A percentile compares a stretch with the other conserved stretches of the same genome.
These are phyloP conservation scores for Agriotes lineatus DNA, from an alignment of 2,888 invertebrate genomes.

Conservation along the genomic window DNA sequence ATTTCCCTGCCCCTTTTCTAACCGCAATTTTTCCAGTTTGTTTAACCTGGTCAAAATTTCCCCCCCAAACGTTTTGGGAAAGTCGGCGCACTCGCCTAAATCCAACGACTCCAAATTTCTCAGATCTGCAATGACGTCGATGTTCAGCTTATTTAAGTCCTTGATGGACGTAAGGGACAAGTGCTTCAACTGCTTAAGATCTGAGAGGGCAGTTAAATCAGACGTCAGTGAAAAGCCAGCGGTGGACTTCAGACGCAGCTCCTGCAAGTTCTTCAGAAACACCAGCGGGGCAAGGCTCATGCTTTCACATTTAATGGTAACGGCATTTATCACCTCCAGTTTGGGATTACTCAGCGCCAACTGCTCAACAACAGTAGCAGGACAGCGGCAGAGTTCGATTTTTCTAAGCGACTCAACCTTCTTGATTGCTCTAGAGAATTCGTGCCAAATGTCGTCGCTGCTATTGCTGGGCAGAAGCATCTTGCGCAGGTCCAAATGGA, in stretches of 20 bases:
- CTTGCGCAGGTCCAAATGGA: slow-evolving; percentile 84
- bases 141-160: slow-evolving; percentile 64
- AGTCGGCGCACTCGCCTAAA: slow-evolving; percentile 83
- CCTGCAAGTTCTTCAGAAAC: slow-evolving; percentile 73
- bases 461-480: slow-evolving; percentile 78
- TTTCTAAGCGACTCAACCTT: slow-evolving; percentile 72
- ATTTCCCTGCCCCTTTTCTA: slow-evolving; percentile 82
- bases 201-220: slow-evolving; percentile 73
- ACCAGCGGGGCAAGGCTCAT: slow-evolving; percentile 75
- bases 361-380: slow-evolving; percentile 78
- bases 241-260: slow-evolving; percentile 81
- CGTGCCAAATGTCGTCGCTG: slow-evolving; percentile 77
- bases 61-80: slow-evolving; percentile 77
- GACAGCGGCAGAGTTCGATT: slow-evolving; percentile 75
- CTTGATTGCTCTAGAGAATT: slow-evolving; percentile 76
- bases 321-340: slow-evolving; percentile 77
- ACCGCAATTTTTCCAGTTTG: slow-evolving; percentile 76
- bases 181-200: slow-evolving; percentile 75
- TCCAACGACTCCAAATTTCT: slow-evolving; percentile 79
- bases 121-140: slow-evolving; percentile 73
- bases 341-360: slow-evolving; percentile 75
- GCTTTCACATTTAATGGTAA: slow-evolving; percentile 78
- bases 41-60: slow-evolving; percentile 72
- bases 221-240: slow-evolving; percentile 74
- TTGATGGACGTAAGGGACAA: slow-evolving; percentile 76